Conservation (phyloP, 2,888 invertebrate genomes). For the Phyllotreta cruciferae region DNA sequence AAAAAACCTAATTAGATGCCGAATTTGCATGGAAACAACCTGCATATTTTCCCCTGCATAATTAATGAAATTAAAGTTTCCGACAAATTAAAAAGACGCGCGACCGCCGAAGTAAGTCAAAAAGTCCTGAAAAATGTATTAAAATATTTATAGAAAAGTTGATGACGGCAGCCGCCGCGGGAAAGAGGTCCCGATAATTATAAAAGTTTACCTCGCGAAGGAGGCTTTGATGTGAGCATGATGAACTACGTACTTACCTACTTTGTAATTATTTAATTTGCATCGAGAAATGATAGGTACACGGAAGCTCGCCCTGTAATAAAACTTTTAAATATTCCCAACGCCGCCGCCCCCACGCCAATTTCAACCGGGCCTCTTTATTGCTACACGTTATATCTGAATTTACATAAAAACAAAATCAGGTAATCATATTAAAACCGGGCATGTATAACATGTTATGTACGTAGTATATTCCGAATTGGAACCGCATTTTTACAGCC, state of each 20-base stretch:
- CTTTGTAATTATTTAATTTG: constrained; percentile 61
- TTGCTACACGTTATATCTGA: too few species aligned
- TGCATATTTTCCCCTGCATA: constrained; percentile 35
- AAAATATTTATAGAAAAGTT: constrained; percentile 56
- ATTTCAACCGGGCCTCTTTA: too few species aligned
- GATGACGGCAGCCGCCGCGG: constrained; percentile 7
- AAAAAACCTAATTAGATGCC: constrained; percentile 20
- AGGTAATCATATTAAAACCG: too few species aligned
- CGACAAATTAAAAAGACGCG: constrained; percentile 40
- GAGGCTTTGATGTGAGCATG: constrained; percentile 54
- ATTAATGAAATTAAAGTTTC: constrained; percentile 44
- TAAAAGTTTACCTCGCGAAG: constrained; percentile 53
- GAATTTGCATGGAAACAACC: constrained; percentile 40
- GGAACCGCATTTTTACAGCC: constrained; percentile 29
- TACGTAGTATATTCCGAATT: constrained; percentile 14
- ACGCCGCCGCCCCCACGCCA: too few species aligned
- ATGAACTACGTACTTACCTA: constrained; percentile 56
- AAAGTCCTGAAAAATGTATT: constrained; percentile 49
- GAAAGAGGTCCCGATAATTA: constrained; percentile 51
- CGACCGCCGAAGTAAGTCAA: constrained; percentile 33
- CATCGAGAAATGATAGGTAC: constrained; percentile 59
- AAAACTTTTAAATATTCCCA: too few species aligned
- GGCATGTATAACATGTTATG: too few species aligned
- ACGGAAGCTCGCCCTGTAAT: constrained; percentile 27
- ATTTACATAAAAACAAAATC: too few species aligned